A percentile compares a stretch with the other conserved stretches of the same genome.
Evolutionary conservation across 2,113 vertebrate species (phyloP).

Genomic region (Saccopteryx leptura): DNA sequence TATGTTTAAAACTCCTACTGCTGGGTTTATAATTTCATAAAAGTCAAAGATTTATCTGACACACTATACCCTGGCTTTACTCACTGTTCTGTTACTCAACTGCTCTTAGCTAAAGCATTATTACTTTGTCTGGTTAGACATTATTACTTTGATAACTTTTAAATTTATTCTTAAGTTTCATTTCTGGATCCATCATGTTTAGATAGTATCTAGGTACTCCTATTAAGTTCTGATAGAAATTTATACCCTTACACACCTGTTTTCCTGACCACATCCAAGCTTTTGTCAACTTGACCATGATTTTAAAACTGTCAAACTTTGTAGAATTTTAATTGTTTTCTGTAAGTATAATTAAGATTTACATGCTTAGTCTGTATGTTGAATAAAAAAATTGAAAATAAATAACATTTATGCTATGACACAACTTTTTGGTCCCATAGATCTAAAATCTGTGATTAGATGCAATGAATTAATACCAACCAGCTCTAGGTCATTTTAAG

Average conservation of each 20-base stretch:
- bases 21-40: not conserved
- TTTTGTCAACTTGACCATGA: not conserved
- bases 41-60: not conserved
- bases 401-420: not conserved
- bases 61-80: not conserved
- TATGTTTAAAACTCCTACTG: not conserved
- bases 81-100: not conserved
- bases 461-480: not conserved
- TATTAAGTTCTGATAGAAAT: not conserved
- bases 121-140: not conserved
- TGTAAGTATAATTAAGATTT: constrained; percentile 15
- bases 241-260: not conserved
- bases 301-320: not conserved
- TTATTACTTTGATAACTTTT: not conserved
- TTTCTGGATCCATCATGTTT: not conserved
- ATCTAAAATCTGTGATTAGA: not conserved
- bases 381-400: not conserved
- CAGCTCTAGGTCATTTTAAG: not conserved
- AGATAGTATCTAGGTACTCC: not conserved
- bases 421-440: not conserved
- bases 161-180: not conserved
- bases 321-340: not conserved
- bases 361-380: not conserved
- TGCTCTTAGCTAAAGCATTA: not conserved
- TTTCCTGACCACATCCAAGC: not conserved